Evolutionary conservation across 2,797 vertebrate species (phyloP).

Genomic region (Paedocypris micromegethes): DNA sequence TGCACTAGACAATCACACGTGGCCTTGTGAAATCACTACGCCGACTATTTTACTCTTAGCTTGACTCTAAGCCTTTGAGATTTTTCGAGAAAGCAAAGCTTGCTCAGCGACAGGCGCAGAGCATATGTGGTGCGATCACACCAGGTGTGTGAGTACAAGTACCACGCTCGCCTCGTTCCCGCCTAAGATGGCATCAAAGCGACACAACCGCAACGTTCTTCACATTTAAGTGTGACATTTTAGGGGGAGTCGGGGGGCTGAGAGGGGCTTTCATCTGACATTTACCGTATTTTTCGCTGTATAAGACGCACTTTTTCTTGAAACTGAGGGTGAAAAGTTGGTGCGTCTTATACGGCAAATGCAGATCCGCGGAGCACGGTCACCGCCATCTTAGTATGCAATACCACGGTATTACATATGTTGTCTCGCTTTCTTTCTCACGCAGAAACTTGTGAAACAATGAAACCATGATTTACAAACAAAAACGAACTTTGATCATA

Average conservation of each 20-base stretch:
- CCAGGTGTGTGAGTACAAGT: slow-evolving; percentile 19
- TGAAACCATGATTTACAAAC: too few species aligned
- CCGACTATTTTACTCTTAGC: not conserved
- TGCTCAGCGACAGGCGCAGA: not conserved
- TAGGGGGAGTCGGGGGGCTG: not conserved
- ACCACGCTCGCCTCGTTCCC: slow-evolving; percentile 4
- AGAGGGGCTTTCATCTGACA: not conserved
- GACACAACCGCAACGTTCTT: slow-evolving; percentile 4
- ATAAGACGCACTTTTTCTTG: too few species aligned
- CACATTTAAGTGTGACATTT: slow-evolving; percentile 30
- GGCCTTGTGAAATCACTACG: too few species aligned
- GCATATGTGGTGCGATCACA: slow-evolving; percentile 36
- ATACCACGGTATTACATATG: too few species aligned
- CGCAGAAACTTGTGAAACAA: too few species aligned
- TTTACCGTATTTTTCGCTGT: not conserved
- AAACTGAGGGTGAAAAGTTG: too few species aligned
- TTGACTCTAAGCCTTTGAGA: not conserved
- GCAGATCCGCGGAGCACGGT: too few species aligned
- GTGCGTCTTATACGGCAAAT: too few species aligned
- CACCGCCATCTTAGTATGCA: too few species aligned
- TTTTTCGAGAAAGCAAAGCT: slow-evolving; percentile 1
- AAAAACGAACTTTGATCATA: too few species aligned
- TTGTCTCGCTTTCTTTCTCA: too few species aligned
- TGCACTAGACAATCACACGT: too few species aligned
- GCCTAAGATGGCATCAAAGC: slow-evolving; percentile 2